Base-by-base conservation (phyloP, 35 echinoderm and acorn worm genomes). In the Ophiothrix spiculata region DNA sequence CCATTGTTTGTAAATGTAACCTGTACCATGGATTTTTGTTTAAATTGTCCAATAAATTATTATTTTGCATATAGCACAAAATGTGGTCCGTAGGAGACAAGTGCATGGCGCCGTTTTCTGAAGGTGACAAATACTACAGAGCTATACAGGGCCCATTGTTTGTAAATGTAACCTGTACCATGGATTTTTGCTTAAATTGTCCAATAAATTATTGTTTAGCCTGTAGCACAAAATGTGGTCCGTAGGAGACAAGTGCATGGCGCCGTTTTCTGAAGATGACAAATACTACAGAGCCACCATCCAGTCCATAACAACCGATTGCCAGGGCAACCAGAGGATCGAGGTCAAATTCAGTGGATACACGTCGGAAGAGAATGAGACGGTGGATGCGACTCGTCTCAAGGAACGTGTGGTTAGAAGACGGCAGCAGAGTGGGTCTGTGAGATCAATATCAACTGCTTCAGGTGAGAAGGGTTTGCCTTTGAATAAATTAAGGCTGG, bases 351-450 rank as follows among this genome's bases (percentile, higher is more conserved):
- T 86, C 79, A 80, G 75, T 25, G 93, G 86, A 39, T 95, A 83
- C 76, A 79, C 84, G 33, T 77, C 80, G 34, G 93, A 95, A 16
- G 93, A 95, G 0, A 91, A 95, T 95, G 93, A 91, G 84, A 56
- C 37, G 1, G 83, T 95, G 14, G 36, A 86, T 15, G 15, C 88
- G 6, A 28, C 4, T 1, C 32, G 83, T 77, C 75, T 95, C 8
- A 95, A 90, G 86, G 77, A 91, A 42, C 81, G 56, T 16, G 34
- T 56, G 1, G 81, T 37, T 16, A 56, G 81, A 35, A 36, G 31
- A 1, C n/a, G 40, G 36, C 32, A 74, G 15, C 38, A 25, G 78
- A 39, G 35, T 39, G 78, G 78, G 16, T 2, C 78, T 17, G n/a
- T 0, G 1, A 64, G 15, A 36, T 32, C 81, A 64, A 36, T 33